Evolutionary conservation across 2,888 invertebrate species (phyloP), one percentile per base, ranked within the genome.

Genomic region (Lydus trimaculatus): DNA sequence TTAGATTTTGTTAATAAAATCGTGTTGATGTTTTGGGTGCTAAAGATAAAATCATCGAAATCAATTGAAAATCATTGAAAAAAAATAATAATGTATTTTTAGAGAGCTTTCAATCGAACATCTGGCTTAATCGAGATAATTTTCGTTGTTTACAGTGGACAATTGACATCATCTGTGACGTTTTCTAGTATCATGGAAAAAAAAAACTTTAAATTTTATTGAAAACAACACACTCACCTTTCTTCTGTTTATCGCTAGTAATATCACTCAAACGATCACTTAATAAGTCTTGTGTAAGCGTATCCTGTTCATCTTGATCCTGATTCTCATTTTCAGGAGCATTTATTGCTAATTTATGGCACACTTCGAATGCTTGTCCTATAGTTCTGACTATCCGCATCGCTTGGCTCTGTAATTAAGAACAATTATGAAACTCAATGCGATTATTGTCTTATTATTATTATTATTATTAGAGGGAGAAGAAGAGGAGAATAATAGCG

Each of bases 291-390:
- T 85, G 85, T 31, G 83, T 85, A 72, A 84, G 79, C 75, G 84
- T 85, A 67, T 85, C 86, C 75, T 87, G 85, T 77, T 88, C 88
- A 71, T 87, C 86, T 70, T 85, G 85, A 76, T 87, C 87, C 71
- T 85, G 84, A 75, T 86, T 86, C 76, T 87, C 87, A 72, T 85
- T 85, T 73, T 83, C 84, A 43, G 84, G 85, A 66, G 84, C 83
- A 60, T 83, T 84, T 80, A 90, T 88, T 81, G 94, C 92, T 87
- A 95, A 90, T 88, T 98, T 97, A 90, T 99, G 98, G 89, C 98
- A 99, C 85, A 99, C 98, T 87, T 99, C 99, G 87, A 99, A 99
- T 43, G 99, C 99, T 87, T 99, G 99, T 60, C 99, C 99, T 76
- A 99, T 96, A 8, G 99, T 99, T 81, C 98, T 92, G 71, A 99